Percentiles rank a stretch among this genome's conserved stretches.
Conservation (phyloP, 2,888 invertebrate genomes). For the Drosophila parthenogenetica region DNA sequence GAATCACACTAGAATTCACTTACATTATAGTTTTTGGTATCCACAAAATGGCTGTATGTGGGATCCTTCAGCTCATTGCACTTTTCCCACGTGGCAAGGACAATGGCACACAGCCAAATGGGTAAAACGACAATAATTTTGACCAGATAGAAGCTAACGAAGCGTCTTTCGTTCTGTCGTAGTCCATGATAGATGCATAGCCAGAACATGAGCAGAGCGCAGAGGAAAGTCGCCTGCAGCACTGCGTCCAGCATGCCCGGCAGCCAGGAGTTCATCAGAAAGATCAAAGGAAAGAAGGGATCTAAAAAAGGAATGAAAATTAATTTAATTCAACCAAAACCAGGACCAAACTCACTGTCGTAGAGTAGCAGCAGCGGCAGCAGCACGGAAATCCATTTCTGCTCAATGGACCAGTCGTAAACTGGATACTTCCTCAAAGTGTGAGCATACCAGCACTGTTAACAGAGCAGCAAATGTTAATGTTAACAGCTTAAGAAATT, state of each 20-base stretch:
- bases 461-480: constrained; percentile 21
- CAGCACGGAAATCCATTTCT: constrained; percentile 96
- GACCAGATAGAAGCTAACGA: constrained; percentile 94
- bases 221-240: constrained; percentile 95
- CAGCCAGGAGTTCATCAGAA: constrained; percentile 94
- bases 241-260: constrained; percentile 97
- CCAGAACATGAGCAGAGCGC: constrained; percentile 96
- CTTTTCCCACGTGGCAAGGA: constrained; percentile 95
- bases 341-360: constrained; percentile 89
- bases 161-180: constrained; percentile 94
- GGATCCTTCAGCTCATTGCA: constrained; percentile 95
- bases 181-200: constrained; percentile 97
- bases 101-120: constrained; percentile 94
- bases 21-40: constrained; percentile 93
- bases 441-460: constrained; percentile 97
- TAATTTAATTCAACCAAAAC: too few relatives aligned
- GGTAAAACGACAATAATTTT: constrained; percentile 94
- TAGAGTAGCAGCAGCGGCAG: constrained; percentile 95
- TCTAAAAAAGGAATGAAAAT: constrained; percentile 87
- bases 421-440: constrained; percentile 94
- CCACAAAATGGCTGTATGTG: constrained; percentile 95
- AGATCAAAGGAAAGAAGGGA: constrained; percentile 96
- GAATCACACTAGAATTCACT: background rate
- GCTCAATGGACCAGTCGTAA: constrained; percentile 98
- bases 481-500: background rate